Base-by-base conservation (phyloP, 2,113 vertebrate species). In the Cricetomys ansorgei region DNA sequence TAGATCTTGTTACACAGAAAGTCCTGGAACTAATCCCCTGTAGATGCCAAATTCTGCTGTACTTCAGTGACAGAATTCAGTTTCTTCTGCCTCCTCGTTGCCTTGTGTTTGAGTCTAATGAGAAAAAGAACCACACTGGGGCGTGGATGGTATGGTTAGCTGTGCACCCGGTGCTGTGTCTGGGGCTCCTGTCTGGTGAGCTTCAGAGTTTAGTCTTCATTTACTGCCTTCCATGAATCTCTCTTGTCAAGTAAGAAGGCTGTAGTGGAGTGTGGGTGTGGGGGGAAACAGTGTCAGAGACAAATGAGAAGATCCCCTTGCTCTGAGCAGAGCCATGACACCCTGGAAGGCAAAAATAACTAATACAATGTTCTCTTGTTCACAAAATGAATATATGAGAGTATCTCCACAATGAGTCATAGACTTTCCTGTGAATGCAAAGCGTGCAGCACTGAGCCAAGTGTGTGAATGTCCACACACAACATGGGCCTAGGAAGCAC, bases 81-180 rank as follows among this genome's bases (percentile, higher is more conserved):
- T 3, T 12, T 23, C 37, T 23, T 7, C 7, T 43, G 3, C 3
- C 3, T n/a, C 2, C 13, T 48, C 9, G 13, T 65, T 21, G 34
- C 29, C 9, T 3, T 5, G 13, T 40, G n/a, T 40, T 2, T 8
- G 12, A 34, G 45, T 40, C 70, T n/a, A 7, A 0, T 1, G 0
- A 27, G 0, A 5, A 15, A 8, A 7, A 43, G 45, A 34, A 1
- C 9, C 70, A n/a, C 16, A 2, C 27, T n/a, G 4, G 7, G 4
- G 9, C 21, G 15, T 3, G 8, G 13, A 16, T 0, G 1, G 12
- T 2, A 1, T 11, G 0, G 37, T 5, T 3, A 7, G 16, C 17
- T 27, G 16, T 9, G 7, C 9, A 2, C 9, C 48, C 29, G 5
- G 10, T 0, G 23, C 5, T 53, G 10, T 8, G 11, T 48, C 31